Evolutionary conservation across 2,888 invertebrate species (phyloP).

Genomic region (Nycteola revayana): DNA sequence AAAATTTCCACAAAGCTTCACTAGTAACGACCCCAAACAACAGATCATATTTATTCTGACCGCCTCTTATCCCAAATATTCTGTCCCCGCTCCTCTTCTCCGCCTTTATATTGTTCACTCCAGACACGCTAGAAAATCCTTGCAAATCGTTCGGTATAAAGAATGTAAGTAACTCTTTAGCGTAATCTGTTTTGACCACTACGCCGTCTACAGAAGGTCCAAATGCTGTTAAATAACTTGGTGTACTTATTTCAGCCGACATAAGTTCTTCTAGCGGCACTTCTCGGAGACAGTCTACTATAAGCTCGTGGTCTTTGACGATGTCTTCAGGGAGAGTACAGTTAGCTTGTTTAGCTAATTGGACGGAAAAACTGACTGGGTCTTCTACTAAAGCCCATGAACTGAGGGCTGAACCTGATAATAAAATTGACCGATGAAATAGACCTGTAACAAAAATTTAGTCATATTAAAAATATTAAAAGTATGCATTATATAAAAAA

Average conservation of each 20-base stretch:
- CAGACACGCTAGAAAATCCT: slow-evolving; percentile 83
- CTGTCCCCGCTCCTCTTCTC: slow-evolving; percentile 85
- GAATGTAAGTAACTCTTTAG: slow-evolving; percentile 89
- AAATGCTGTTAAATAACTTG: slow-evolving; percentile 92
- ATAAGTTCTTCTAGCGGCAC: slow-evolving; percentile 88
- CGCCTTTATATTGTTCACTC: slow-evolving; percentile 80
- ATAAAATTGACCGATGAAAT: slow-evolving; percentile 92
- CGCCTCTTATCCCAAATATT: slow-evolving; percentile 79
- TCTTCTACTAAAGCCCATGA: slow-evolving; percentile 96
- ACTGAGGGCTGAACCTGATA: slow-evolving; percentile 93
- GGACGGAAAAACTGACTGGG: slow-evolving; percentile 91
- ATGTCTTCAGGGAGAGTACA: slow-evolving; percentile 92
- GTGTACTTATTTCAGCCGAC: slow-evolving; percentile 88
- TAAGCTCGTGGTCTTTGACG: slow-evolving; percentile 90
- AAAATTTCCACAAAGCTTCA: slow-evolving; percentile 95
- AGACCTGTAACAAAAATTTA: slow-evolving; percentile 83
- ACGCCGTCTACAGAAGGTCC: slow-evolving; percentile 97
- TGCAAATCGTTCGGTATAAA: slow-evolving; percentile 86
- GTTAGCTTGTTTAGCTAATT: slow-evolving; percentile 90
- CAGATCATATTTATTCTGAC: slow-evolving; percentile 89
- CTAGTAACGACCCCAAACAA: slow-evolving; percentile 96
- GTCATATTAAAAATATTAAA: too few species aligned
- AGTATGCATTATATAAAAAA: too few species aligned
- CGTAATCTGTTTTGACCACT: slow-evolving; percentile 94
- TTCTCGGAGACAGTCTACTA: slow-evolving; percentile 92